Conservation (phyloP, 2,888 invertebrate genomes). For the Amphipoea oculea region DNA sequence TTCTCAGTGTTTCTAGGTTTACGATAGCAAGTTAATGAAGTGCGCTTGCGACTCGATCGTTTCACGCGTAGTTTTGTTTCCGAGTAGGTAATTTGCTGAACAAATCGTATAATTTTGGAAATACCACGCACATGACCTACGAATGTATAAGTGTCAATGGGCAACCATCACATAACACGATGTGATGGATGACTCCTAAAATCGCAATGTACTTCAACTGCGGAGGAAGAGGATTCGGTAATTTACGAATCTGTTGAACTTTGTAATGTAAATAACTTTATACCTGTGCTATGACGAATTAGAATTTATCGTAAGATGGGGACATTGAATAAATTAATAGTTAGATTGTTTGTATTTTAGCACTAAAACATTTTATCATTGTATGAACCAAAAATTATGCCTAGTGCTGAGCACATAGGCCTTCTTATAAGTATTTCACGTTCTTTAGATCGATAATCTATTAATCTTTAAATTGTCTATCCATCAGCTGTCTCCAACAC, state of each 20-base stretch:
- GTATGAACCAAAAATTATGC: background rate
- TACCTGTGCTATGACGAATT: background rate
- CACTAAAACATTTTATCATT: background rate
- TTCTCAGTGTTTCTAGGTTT: constrained; percentile 66
- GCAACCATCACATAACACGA: background rate
- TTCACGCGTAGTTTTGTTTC: constrained; percentile 56
- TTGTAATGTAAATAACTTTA: background rate
- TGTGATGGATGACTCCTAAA: background rate
- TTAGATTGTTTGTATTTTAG: background rate
- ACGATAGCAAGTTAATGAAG: constrained; percentile 57
- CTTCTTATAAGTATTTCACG: background rate
- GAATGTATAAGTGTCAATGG: constrained; percentile 6
- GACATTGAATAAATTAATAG: background rate
- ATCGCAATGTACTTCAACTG: background rate
- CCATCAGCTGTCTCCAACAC: constrained; percentile 42
- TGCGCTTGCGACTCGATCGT: constrained; percentile 58
- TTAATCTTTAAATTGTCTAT: constrained; percentile 25
- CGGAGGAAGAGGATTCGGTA: constrained; percentile 5
- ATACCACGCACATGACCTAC: background rate
- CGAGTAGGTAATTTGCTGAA: constrained; percentile 47
- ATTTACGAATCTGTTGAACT: background rate
- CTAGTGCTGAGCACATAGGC: background rate
- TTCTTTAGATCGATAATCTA: constrained; percentile 8
- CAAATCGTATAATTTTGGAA: constrained; percentile 52
- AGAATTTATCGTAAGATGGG: background rate